These are phyloP conservation scores for Cheilosia grossa DNA, from an alignment of 2,888 invertebrate species.

Conservation along the genomic window DNA sequence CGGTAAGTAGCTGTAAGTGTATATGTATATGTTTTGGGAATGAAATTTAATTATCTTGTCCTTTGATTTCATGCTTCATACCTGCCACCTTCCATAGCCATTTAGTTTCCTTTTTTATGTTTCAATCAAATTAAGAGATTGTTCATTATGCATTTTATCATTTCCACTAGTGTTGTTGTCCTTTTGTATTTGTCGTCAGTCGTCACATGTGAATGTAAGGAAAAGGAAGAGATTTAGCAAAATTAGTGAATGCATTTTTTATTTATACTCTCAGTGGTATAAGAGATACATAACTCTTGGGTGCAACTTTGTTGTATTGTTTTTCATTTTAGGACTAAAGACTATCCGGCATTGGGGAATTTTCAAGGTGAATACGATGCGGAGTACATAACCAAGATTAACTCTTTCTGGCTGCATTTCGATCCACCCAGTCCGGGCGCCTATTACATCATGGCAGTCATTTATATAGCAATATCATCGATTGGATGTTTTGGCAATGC, in stretches of 20 bases:
- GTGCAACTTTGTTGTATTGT: not conserved
- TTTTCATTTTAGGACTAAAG: constrained; percentile 37
- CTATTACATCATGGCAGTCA: constrained; percentile 86
- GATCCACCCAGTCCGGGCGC: constrained; percentile 85
- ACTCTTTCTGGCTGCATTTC: constrained; percentile 89
- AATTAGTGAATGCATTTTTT: not conserved
- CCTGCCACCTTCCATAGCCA: not conserved
- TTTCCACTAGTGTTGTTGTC: not conserved
- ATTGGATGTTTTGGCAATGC: constrained; percentile 89
- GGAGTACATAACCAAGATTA: constrained; percentile 84
- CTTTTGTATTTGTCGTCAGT: not conserved
- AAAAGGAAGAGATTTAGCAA: not conserved
- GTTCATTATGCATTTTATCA: not conserved
- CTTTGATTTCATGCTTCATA: not conserved
- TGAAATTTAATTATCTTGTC: not conserved
- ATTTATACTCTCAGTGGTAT: not conserved
- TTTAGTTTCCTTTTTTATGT: constrained; percentile 11
- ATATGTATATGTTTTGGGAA: not conserved
- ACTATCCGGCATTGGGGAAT: constrained; percentile 71
- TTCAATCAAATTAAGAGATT: constrained; percentile 31
- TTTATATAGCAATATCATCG: constrained; percentile 87
- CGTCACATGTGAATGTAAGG: not conserved
- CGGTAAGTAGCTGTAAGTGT: constrained; percentile 39
- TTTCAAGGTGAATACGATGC: constrained; percentile 80
- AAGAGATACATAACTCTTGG: not conserved